Percentiles rank a stretch among this genome's conserved stretches.
These are phyloP conservation scores for Parascotia fuliginaria DNA, from an alignment of 2,888 invertebrate species.

Conservation along the genomic window DNA sequence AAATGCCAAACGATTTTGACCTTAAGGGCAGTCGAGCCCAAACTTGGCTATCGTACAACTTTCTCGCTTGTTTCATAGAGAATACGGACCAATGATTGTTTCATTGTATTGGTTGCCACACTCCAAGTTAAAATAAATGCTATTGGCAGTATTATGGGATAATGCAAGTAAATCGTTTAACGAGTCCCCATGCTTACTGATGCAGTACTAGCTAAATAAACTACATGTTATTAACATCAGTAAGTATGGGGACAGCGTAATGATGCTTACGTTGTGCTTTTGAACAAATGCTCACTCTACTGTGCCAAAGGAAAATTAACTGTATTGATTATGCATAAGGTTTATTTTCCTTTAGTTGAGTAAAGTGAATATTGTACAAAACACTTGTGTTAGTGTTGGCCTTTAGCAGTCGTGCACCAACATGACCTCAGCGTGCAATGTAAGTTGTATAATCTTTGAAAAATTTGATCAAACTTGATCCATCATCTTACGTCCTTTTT, in stretches of 20 bases:
- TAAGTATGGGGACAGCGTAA: not conserved
- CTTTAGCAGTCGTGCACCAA: too few species aligned
- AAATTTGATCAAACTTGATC: not conserved
- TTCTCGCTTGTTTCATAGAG: not conserved
- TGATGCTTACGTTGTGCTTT: too few species aligned
- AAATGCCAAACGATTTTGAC: too few species aligned
- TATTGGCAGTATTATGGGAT: slow-evolving; percentile 37
- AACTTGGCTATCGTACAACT: too few species aligned
- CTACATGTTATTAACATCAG: not conserved
- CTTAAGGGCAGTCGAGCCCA: too few species aligned
- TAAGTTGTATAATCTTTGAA: too few species aligned
- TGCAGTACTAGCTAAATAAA: not conserved
- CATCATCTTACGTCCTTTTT: slow-evolving; percentile 40
- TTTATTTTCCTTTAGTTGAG: not conserved
- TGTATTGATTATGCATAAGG: not conserved
- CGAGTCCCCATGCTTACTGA: not conserved
- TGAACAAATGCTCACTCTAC: too few species aligned
- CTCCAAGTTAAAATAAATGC: slow-evolving; percentile 30
- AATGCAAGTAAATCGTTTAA: slow-evolving; percentile 20
- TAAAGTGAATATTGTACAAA: not conserved
- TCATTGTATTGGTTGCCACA: slow-evolving; percentile 2
- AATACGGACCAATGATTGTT: not conserved
- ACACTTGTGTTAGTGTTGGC: not conserved
- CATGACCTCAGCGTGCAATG: too few species aligned
- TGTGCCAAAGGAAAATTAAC: not conserved